Conservation (phyloP, 2,888 invertebrate genomes). For the Galerucella calmariensis region DNA sequence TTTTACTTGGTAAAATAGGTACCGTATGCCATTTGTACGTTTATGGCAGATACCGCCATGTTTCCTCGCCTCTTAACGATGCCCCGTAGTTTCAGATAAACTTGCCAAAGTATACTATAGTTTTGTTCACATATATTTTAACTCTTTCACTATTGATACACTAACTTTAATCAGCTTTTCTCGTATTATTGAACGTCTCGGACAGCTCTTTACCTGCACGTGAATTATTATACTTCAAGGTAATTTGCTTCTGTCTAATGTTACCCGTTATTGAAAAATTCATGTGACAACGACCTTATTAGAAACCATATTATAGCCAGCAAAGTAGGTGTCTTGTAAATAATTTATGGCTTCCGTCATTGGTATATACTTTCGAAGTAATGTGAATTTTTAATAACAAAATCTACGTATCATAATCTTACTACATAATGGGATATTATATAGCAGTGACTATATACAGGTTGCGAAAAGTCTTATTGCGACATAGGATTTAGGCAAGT, state of each 20-base stretch:
- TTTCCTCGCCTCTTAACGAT: too few relatives aligned
- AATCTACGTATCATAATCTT: background rate
- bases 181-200: background rate
- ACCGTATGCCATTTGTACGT: too few relatives aligned
- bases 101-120: too few relatives aligned
- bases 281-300: conserved; percentile 8
- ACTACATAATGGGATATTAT: background rate
- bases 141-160: too few relatives aligned
- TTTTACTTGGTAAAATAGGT: too few relatives aligned
- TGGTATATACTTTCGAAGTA: conserved; percentile 1
- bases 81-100: too few relatives aligned
- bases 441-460: too few relatives aligned
- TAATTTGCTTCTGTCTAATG: conserved; percentile 4
- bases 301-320: conserved; percentile 5
- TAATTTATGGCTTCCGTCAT: conserved; percentile 2
- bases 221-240: background rate
- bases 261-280: conserved; percentile 4
- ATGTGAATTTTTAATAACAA: background rate
- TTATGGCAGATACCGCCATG: too few relatives aligned
- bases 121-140: too few relatives aligned
- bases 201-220: background rate
- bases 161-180: background rate
- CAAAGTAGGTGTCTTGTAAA: background rate
- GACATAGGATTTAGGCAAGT: too few relatives aligned
- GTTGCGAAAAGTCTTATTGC: too few relatives aligned